Conservation (phyloP, 2,113 vertebrate species). For the Paedocypris sp. region DNA sequence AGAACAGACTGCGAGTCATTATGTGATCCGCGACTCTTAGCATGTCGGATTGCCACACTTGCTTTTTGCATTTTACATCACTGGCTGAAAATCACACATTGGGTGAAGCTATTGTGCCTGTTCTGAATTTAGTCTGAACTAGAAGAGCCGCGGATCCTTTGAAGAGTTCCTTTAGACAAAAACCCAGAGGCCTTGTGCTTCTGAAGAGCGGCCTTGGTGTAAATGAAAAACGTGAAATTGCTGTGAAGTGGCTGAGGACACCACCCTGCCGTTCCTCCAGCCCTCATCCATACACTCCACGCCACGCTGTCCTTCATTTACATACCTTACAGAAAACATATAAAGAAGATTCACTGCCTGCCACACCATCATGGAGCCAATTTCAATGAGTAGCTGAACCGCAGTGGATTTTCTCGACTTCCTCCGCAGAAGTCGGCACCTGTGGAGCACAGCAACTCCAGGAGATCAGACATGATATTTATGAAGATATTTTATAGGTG, state of each 20-base stretch:
- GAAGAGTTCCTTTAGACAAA: neutral
- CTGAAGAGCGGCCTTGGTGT: neutral
- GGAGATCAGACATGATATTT: conserved; percentile 2
- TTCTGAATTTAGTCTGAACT: neutral
- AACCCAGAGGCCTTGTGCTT: neutral
- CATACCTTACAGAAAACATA: conserved; percentile 34
- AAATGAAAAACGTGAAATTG: conserved; percentile 9
- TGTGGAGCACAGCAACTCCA: neutral
- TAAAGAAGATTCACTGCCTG: conserved; percentile 35
- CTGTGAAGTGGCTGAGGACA: neutral
- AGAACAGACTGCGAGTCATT: neutral
- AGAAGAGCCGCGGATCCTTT: neutral
- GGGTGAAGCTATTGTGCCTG: conserved; percentile 10
- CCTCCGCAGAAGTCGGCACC: conserved; percentile 1
- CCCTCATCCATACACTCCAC: neutral
- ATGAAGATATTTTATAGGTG: conserved; percentile 12
- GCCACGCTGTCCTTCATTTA: conserved; percentile 30
- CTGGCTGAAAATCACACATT: conserved; percentile 5
- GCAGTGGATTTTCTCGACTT: conserved; percentile 21
- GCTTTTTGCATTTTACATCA: neutral
- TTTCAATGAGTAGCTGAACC: conserved; percentile 20
- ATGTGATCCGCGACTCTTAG: neutral
- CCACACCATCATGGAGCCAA: conserved; percentile 31
- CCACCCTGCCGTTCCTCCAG: conserved; percentile 2
- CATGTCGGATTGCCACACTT: neutral